A percentile compares a stretch with the other conserved stretches of the same genome.
Conservation (phyloP, 2,888 invertebrate species). For the Cantharis rustica region DNA sequence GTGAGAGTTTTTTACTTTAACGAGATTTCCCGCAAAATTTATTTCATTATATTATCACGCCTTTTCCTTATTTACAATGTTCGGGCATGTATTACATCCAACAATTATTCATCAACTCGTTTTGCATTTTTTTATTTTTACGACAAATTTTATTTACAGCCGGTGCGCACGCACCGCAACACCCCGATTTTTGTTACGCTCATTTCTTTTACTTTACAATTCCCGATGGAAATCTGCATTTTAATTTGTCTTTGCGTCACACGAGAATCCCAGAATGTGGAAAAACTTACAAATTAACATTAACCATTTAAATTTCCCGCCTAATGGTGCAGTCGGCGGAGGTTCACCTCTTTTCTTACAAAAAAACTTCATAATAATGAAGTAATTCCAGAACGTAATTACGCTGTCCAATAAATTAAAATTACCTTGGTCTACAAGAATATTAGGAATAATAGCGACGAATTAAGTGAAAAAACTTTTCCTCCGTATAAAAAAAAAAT, state of each 20-base stretch:
- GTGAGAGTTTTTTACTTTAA: neutral
- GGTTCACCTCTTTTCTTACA: neutral
- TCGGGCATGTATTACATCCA: neutral
- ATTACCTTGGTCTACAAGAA: neutral
- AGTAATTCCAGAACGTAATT: neutral
- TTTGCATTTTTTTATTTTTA: neutral
- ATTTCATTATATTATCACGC: neutral
- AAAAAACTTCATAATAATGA: neutral
- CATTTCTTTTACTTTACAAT: neutral
- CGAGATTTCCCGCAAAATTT: neutral
- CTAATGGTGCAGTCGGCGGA: neutral
- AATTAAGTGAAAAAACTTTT: neutral
- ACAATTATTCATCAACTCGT: neutral
- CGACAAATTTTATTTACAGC: neutral
- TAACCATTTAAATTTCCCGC: neutral
- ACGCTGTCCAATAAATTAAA: neutral
- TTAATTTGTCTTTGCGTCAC: neutral
- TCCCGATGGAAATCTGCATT: neutral
- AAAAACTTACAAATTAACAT: neutral
- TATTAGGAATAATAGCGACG: neutral
- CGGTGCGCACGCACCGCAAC: neutral
- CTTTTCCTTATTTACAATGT: neutral
- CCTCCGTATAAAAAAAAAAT: neutral
- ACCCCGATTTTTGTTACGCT: neutral
- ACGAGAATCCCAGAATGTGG: neutral